Evolutionary conservation across 2,113 vertebrate genomes (phyloP).

Genomic region (Cavia porcellus): DNA sequence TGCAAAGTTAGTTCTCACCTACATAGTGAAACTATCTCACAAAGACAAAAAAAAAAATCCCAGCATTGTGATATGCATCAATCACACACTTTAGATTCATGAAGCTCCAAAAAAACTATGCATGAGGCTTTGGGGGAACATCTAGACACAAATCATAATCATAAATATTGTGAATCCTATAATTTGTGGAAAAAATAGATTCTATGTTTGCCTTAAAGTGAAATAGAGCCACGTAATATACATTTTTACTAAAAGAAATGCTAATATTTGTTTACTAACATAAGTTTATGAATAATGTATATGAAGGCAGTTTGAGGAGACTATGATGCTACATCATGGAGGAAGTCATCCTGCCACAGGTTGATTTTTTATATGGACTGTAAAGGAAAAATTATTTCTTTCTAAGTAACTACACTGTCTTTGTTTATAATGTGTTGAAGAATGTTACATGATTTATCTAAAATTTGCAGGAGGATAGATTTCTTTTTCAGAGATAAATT

Average conservation of each 20-base stretch:
- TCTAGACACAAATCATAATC: neutral
- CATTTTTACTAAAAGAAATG: neutral
- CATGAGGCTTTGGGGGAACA: neutral
- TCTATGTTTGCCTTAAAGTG: conserved; percentile 17
- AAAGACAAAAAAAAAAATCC: neutral
- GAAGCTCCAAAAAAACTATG: neutral
- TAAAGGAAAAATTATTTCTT: conserved; percentile 24
- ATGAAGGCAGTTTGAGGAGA: conserved; percentile 13
- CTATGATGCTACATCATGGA: neutral
- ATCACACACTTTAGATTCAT: neutral
- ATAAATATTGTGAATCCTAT: conserved; percentile 21
- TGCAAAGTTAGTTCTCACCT: neutral
- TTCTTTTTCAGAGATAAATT: conserved; percentile 11
- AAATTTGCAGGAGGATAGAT: conserved; percentile 1
- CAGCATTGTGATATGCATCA: neutral
- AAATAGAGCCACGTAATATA: neutral
- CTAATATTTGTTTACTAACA: neutral
- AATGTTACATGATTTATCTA: conserved; percentile 9
- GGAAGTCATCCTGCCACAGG: neutral
- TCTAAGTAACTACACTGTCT: conserved; percentile 4
- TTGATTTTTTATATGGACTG: conserved; percentile 20
- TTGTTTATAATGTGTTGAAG: conserved; percentile 11
- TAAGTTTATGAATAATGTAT: neutral
- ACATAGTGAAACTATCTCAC: neutral
- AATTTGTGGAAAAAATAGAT: conserved; percentile 45